Percentiles rank a stretch among this genome's conserved stretches.
These are phyloP conservation scores for Lochmaea capreae DNA, from an alignment of 2,888 invertebrate genomes.

Conservation along the genomic window DNA sequence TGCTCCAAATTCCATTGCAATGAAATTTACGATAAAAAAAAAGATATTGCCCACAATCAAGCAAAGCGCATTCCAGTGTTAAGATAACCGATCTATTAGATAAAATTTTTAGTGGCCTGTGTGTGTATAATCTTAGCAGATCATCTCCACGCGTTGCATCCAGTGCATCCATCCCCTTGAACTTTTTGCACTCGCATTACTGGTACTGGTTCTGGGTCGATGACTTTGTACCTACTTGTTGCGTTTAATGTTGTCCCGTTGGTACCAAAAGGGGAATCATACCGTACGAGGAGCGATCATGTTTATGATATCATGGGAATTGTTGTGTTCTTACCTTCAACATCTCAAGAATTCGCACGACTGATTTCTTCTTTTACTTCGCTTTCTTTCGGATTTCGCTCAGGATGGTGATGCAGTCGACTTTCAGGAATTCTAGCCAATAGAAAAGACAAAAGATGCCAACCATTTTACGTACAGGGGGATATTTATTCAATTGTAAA, in stretches of 20 bases:
- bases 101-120: slow-evolving; percentile 9
- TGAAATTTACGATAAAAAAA: neutral
- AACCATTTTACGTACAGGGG: neutral
- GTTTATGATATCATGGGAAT: slow-evolving; percentile 62
- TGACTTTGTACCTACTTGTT: slow-evolving; percentile 34
- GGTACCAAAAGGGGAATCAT: slow-evolving; percentile 62
- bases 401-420: slow-evolving; percentile 15
- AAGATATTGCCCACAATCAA: neutral
- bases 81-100: slow-evolving; percentile 11
- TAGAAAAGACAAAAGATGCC: neutral
- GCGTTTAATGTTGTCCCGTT: slow-evolving; percentile 51
- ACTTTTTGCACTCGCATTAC: slow-evolving; percentile 39
- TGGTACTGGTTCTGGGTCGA: slow-evolving; percentile 40
- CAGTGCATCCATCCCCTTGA: slow-evolving; percentile 30
- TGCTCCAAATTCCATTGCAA: neutral
- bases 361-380: slow-evolving; percentile 34
- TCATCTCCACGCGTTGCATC: slow-evolving; percentile 16
- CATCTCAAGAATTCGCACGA: slow-evolving; percentile 45
- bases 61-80: neutral
- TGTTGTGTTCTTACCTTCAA: slow-evolving; percentile 43
- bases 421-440: neutral
- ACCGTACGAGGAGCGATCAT: slow-evolving; percentile 58
- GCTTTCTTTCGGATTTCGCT: slow-evolving; percentile 41
- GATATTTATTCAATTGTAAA: neutral
- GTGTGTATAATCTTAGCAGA: slow-evolving; percentile 16